Conservation (phyloP, 2,888 invertebrate genomes). For the Raillietiella orientalis region DNA sequence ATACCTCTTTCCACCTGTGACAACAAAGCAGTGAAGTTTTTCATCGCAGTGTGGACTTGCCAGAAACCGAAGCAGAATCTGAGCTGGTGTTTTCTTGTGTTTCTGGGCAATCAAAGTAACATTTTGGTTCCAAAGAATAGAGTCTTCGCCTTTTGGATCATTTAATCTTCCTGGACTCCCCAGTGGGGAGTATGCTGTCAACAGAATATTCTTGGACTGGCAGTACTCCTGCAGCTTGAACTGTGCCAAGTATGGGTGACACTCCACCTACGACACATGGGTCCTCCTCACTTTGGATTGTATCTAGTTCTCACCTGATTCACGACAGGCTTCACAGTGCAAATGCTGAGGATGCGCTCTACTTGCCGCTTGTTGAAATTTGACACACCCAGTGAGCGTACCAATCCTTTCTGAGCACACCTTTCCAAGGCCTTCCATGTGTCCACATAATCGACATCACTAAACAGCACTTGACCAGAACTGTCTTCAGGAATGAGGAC, state of each 20-base stretch:
- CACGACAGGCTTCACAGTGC: too few species aligned
- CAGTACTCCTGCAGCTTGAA: conserved; percentile 27
- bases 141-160: too few species aligned
- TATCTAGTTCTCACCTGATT: too few species aligned
- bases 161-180: conserved; percentile 21
- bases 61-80: conserved; percentile 31
- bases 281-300: too few species aligned
- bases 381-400: conserved; percentile 38
- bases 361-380: conserved; percentile 49
- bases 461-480: conserved; percentile 22
- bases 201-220: conserved; percentile 22
- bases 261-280: conserved; percentile 37
- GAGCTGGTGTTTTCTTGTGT: conserved; percentile 28
- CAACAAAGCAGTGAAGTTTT: too few species aligned
- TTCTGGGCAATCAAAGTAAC: conserved; percentile 31
- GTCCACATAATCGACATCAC: too few species aligned
- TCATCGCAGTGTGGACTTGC: too few species aligned
- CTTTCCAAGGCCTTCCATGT: conserved; percentile 42
- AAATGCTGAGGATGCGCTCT: conserved; percentile 23
- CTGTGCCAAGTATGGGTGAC: conserved; percentile 44
- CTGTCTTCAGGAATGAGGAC: conserved; percentile 25
- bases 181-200: conserved; percentile 46
- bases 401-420: conserved; percentile 28
- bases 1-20: conserved; percentile 28
- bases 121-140: too few species aligned